These are phyloP conservation scores for Micropoecilia bifurca DNA, from an alignment of 2,797 vertebrate genomes.

Conservation along the genomic window DNA sequence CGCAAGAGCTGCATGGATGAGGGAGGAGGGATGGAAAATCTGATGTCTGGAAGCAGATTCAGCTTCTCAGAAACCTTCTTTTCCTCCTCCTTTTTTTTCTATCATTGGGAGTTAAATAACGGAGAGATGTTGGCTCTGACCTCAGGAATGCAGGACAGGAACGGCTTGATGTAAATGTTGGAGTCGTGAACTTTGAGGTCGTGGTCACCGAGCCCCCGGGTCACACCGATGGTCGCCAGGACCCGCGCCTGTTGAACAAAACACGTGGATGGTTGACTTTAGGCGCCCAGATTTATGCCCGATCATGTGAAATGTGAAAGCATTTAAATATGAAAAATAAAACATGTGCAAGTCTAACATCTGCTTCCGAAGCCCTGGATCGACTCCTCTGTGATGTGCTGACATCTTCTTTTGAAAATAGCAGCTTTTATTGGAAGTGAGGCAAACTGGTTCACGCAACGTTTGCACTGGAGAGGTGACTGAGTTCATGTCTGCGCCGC, in stretches of 20 bases:
- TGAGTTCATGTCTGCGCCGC: neutral
- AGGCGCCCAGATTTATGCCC: too few species aligned
- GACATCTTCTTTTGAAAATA: neutral
- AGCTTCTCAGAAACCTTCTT: neutral
- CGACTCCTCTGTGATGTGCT: neutral
- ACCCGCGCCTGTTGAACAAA: slow-evolving; percentile 87
- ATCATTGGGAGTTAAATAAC: neutral
- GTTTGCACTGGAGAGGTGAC: neutral
- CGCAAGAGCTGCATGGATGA: neutral
- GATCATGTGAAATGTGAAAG: neutral
- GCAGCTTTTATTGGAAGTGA: neutral
- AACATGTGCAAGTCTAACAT: neutral
- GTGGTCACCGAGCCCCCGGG: slow-evolving; percentile 95
- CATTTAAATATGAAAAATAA: neutral
- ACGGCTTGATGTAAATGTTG: slow-evolving; percentile 98
- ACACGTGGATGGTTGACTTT: neutral
- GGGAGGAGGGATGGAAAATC: neutral
- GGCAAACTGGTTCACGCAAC: neutral
- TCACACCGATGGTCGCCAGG: slow-evolving; percentile 97
- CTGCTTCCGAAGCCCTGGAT: neutral
- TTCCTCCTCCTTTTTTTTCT: neutral
- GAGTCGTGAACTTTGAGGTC: slow-evolving; percentile 98
- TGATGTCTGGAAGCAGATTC: neutral
- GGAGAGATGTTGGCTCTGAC: slow-evolving; percentile 66
- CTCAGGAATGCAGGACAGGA: slow-evolving; percentile 96